phyloP scores from a whole-genome alignment of 2,113 vertebrate species.

The Pygoscelis antarcticus region DNA sequence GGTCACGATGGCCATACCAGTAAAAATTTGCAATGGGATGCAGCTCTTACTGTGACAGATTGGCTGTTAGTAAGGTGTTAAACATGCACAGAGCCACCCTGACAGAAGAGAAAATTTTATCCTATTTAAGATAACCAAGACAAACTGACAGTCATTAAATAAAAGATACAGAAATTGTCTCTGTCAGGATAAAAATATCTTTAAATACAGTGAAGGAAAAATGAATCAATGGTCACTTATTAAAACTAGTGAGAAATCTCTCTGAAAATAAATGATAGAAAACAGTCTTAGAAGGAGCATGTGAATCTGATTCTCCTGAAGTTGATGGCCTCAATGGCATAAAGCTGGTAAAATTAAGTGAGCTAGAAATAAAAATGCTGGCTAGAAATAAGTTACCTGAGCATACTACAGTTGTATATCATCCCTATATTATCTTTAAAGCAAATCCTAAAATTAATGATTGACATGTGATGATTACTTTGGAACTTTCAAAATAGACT shows the following conservation, averaged over 20 bases:
- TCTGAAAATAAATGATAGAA: conserved; percentile 30
- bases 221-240: conserved; percentile 2
- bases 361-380: conserved; percentile 7
- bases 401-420: not conserved
- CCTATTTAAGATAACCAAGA: conserved; percentile 6
- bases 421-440: conserved; percentile 42
- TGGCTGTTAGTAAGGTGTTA: not conserved
- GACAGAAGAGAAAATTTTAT: conserved; percentile 2
- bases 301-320: not conserved
- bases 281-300: not conserved
- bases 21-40: not conserved
- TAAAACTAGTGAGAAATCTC: conserved; percentile 18
- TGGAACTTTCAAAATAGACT: not conserved
- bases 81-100: not conserved
- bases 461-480: conserved; percentile 32
- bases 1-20: not conserved
- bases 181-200: not conserved
- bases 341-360: not conserved
- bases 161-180: not conserved
- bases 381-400: conserved; percentile 26
- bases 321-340: not conserved
- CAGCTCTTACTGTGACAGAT: not conserved
- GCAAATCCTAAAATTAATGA: conserved; percentile 41
- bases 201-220: conserved; percentile 13
- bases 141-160: not conserved